Evolutionary conservation across 2,113 vertebrate genomes (phyloP), one percentile per base, ranked within the genome.

Genomic region (Nanorana parkeri): DNA sequence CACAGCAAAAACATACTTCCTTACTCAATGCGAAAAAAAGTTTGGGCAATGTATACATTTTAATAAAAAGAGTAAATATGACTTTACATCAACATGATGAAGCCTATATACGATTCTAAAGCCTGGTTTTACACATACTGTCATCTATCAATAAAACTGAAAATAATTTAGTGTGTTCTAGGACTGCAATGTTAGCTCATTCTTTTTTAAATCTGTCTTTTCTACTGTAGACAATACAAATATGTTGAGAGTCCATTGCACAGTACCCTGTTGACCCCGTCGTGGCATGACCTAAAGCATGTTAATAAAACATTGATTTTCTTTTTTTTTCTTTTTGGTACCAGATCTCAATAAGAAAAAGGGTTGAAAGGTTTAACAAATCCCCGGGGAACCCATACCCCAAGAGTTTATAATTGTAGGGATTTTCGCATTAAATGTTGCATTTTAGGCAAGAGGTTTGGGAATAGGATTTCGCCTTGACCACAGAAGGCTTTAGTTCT

Each of bases 391-490:
- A 13, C 55, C 17, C 55, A 69, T 80, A 61, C 78, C 78, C 78
- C 29, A 58, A 80, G 67, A 69, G 54, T 61, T 69, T 54, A 36
- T 80, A 69, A 80, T 80, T 80, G 66, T 29, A 69, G 78, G 67
- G 78, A 80, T 80, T 80, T 80, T 80, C 66, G 66, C 78, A 80
- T 78, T 78, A 78, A 78, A 78, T 78, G 77, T 78, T 78, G 77
- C 77, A 68, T 80, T 80, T 69, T 67, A 80, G 67, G 67, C 66
- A 69, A 58, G 67, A 80, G 78, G 78, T 80, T 80, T 81, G 47
- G 60, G 68, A 21, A 73, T 73, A 65, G 68, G 71, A 73, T 81
- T 65, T 65, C 68, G n/a, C n/a, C 17, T 26, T 73, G 58, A 60
- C 79, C 79, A 73, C 68, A 23, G 29, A 73, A 47, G 21, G 26